Base-by-base conservation (phyloP, 2,113 vertebrate genomes). In the Vombatus ursinus region DNA sequence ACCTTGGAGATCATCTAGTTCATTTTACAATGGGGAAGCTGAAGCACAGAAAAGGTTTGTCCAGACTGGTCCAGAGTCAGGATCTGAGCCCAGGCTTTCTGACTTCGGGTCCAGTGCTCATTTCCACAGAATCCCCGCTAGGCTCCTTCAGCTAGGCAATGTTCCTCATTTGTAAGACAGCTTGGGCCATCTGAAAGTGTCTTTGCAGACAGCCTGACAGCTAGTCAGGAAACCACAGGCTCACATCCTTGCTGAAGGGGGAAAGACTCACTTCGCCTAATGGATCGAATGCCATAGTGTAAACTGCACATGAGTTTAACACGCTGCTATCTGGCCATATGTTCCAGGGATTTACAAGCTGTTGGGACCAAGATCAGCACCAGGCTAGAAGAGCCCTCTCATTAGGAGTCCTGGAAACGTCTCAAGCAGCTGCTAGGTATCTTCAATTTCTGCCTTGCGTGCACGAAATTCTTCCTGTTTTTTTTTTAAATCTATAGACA, bases 271-370 rank as follows among this genome's bases (percentile, higher is more conserved):
- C n/a, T 96, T 95, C 50, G 68, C 14, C 49, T 90, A 94, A 93
- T 96, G 96, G 95, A 90, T 90, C 51, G 48, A 84, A 89, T 3
- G 22, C 28, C 23, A 77, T 48, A 61, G 92, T 84, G 54, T 96
- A 95, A 97, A 96, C 94, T 95, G 25, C 90, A 84, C 52, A 52
- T 91, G 16, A 90, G 90, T 48, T 97, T 95, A 96, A 93, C 91
- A 92, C 61, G 90, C 92, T 95, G 68, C 95, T 68, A 93, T 54
- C 93, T 31, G 89, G 93, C 96, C 95, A 96, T 96, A 97, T 97
- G 97, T 50, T 92, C 95, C 54, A 61, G 95, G 95, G 90, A 91
- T 96, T 97, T 96, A 93, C 77, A 96, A 97, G 97, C 93, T 97
- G 90, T 95, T 95, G 94, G 89, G 92, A 95, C 91, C 37, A 68